phyloP scores from a whole-genome alignment of 2,797 vertebrate species.

The Pseudomugil tenellus region DNA sequence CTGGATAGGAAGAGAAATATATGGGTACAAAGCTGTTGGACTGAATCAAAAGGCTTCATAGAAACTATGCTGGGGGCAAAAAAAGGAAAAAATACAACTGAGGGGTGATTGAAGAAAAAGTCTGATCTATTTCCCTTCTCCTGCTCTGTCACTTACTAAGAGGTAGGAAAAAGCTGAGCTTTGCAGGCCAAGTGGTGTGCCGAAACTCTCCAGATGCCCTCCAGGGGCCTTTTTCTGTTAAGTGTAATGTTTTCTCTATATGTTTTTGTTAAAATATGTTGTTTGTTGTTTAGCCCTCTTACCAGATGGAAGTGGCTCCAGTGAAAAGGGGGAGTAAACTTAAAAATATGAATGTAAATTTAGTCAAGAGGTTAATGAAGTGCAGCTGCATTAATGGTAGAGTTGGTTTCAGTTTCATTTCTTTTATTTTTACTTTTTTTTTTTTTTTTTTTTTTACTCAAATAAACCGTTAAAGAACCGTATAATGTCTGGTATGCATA shows the following conservation, averaged over 20 bases:
- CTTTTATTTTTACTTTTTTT: slow-evolving; percentile 58
- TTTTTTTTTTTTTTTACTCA: slow-evolving; percentile 74
- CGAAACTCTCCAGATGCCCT: slow-evolving; percentile 71
- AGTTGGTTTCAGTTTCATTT: slow-evolving; percentile 78
- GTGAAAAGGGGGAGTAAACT: slow-evolving; percentile 75
- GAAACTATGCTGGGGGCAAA: slow-evolving; percentile 47
- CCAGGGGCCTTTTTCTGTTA: slow-evolving; percentile 69
- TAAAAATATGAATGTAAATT: slow-evolving; percentile 88
- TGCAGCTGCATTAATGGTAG: slow-evolving; percentile 83
- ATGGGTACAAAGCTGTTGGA: slow-evolving; percentile 69
- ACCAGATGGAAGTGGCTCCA: slow-evolving; percentile 79
- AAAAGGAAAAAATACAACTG: slow-evolving; percentile 25
- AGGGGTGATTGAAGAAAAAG: slow-evolving; percentile 54
- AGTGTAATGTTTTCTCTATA: slow-evolving; percentile 74
- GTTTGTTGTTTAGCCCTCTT: slow-evolving; percentile 78
- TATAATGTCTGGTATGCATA: slow-evolving; percentile 86
- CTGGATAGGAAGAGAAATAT: slow-evolving; percentile 64
- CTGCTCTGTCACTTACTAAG: slow-evolving; percentile 68
- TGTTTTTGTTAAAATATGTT: slow-evolving; percentile 81
- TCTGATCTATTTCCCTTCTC: slow-evolving; percentile 56
- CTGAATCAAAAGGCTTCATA: slow-evolving; percentile 56
- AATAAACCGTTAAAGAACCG: slow-evolving; percentile 84
- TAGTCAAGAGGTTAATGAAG: slow-evolving; percentile 86
- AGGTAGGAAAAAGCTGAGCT: slow-evolving; percentile 73
- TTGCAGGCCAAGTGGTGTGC: slow-evolving; percentile 70